Conservation (phyloP, 2,797 vertebrate genomes). For the Oceanodroma leucorhoa region DNA sequence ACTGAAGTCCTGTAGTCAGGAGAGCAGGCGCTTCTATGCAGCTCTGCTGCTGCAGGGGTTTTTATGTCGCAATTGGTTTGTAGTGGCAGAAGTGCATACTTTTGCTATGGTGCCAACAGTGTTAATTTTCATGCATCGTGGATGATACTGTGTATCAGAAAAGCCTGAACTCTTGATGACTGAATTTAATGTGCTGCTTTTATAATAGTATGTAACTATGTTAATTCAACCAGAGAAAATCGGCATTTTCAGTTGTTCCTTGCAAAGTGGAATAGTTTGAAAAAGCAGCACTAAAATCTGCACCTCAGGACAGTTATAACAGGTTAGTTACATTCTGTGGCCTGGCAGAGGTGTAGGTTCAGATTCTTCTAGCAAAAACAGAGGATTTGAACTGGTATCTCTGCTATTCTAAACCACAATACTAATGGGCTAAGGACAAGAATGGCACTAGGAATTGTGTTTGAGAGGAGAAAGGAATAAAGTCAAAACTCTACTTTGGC, state of each 20-base stretch:
- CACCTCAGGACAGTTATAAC: not conserved
- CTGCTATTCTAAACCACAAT: not conserved
- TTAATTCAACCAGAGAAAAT: not conserved
- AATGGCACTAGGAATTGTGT: not conserved
- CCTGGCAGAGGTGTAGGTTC: not conserved
- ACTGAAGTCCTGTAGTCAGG: not conserved
- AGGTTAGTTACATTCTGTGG: not conserved
- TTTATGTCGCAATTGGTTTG: not conserved
- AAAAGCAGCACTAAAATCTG: not conserved
- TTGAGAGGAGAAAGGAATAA: not conserved
- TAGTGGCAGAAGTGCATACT: not conserved
- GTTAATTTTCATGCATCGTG: accelerated
- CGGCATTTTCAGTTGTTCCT: not conserved
- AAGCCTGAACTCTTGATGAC: not conserved
- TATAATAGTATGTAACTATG: not conserved
- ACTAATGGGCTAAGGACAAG: not conserved
- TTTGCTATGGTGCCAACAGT: not conserved
- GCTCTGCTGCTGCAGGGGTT: not conserved
- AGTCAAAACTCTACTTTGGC: not conserved
- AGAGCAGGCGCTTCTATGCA: not conserved
- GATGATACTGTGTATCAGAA: not conserved
- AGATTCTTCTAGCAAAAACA: not conserved
- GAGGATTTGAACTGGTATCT: not conserved
- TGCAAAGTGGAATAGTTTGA: not conserved
- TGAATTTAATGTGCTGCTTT: not conserved